These are phyloP conservation scores for Menidia beryllina DNA, from an alignment of 2,113 vertebrate species.

Conservation along the genomic window DNA sequence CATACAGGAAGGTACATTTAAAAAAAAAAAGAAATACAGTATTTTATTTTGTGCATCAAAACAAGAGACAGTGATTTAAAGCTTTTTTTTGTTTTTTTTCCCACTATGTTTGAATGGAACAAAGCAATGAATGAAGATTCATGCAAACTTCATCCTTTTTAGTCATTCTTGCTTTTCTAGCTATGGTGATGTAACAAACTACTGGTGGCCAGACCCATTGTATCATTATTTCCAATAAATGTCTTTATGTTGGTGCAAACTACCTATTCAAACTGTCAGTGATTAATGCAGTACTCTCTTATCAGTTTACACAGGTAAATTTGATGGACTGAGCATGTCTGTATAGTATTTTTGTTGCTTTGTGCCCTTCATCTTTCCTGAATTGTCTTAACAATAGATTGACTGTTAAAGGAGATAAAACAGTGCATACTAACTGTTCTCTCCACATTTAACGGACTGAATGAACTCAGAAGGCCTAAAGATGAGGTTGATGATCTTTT, in stretches of 20 bases:
- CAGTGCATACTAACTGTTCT: neutral
- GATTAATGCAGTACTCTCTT: neutral
- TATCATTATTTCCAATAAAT: neutral
- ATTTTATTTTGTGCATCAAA: constrained; percentile 10
- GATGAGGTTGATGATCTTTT: constrained; percentile 15
- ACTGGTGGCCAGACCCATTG: too few species aligned
- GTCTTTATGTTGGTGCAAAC: neutral
- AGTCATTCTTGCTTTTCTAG: neutral
- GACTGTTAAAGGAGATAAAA: constrained; percentile 25
- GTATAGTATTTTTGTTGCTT: too few species aligned
- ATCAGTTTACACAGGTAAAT: constrained; percentile 17
- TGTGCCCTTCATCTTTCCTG: too few species aligned
- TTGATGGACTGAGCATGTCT: constrained; percentile 14
- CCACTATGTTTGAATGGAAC: neutral
- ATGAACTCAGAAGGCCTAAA: neutral
- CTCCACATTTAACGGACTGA: neutral
- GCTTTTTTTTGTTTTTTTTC: neutral
- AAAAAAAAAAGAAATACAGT: too few species aligned
- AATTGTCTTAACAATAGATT: constrained; percentile 42
- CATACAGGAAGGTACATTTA: too few species aligned
- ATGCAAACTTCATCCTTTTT: neutral
- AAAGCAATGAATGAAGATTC: neutral
- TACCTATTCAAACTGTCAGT: neutral
- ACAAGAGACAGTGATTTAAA: neutral
- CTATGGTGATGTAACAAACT: neutral